Evolutionary conservation across 2,797 vertebrate species (phyloP), one percentile per base, ranked within the genome.

Genomic region (Petrocephalus sullivani): DNA sequence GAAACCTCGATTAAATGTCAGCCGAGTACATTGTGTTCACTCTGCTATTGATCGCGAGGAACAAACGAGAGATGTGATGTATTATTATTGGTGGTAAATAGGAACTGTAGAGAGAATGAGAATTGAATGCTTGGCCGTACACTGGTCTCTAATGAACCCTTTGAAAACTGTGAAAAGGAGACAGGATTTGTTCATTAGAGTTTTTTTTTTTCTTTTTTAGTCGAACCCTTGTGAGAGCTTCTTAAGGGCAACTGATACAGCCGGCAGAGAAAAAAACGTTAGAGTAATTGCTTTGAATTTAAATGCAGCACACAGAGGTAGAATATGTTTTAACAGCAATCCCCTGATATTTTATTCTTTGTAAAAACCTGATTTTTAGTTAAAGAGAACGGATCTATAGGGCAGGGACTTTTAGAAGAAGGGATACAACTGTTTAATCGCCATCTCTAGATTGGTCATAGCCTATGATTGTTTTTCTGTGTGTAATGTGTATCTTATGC

Each of bases 101-200:
- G 71, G 83, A 89, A 86, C 23, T 12, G 83, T 83, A 88, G 56
- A 67, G 83, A 82, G 89, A 88, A 41, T 64, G 81, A 81, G 64
- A 88, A 88, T 57, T 86, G 91, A 87, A 89, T 85, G 61, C 85
- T 85, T 86, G 89, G 57, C 64, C 87, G 88, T 60, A 54, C 37
- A 9, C 83, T 71, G 64, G 75, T 67, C 89, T 85, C 88, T 88
- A 86, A 86, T 86, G 41, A 89, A 89, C 89, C 88, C 82, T 87
- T 86, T 67, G 33, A 82, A 86, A 88, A 88, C 88, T 88, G 81
- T 84, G 87, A 75, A 88, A 86, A 89, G 88, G 46, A 85, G 87
- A 88, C 84, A 85, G 88, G 81, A 85, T 88, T 89, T 78, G 83
- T 89, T 90, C 88, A 87, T 88, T 87, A 90, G 90, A 90, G 87